Evolutionary conservation across 1,140 invertebrate species (phyloP).

Genomic region (Chionoecetes opilio): DNA sequence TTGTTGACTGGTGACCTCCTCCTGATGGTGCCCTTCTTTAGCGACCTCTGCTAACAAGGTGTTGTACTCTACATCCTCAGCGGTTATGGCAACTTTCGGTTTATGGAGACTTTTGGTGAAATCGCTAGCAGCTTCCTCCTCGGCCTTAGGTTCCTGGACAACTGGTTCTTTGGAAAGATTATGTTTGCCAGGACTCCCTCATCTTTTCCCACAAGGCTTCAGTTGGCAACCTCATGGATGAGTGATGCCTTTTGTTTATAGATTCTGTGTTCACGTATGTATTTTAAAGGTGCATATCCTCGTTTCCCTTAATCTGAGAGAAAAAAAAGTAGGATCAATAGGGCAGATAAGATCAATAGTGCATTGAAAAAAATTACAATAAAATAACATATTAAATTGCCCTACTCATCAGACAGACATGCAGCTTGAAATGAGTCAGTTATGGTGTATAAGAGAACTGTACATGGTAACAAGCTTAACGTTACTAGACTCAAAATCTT

Average conservation of each 20-base stretch:
- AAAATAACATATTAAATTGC: no score
- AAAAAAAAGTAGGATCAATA: no score
- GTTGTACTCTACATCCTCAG: constrained; percentile 71
- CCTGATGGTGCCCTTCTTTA: not conserved
- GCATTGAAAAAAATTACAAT: no score
- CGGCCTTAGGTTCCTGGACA: not conserved
- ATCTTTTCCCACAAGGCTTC: constrained; percentile 37
- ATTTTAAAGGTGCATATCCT: constrained; percentile 69
- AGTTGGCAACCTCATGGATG: constrained; percentile 65
- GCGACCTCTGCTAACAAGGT: not conserved
- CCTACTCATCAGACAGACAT: no score
- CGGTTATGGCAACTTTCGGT: constrained; percentile 62
- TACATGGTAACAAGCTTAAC: no score
- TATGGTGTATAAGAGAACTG: no score
- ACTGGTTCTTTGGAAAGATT: not conserved
- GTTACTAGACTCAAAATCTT: no score
- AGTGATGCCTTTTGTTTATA: constrained; percentile 59
- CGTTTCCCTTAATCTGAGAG: constrained; percentile 73
- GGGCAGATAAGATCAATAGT: no score
- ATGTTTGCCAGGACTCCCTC: not conserved
- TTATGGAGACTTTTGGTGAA: not conserved
- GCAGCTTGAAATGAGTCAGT: no score
- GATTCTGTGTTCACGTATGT: constrained; percentile 46
- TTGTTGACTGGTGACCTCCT: not conserved
- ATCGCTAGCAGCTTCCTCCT: not conserved